phyloP scores from a whole-genome alignment of 2,797 vertebrate species.

The Sebastes diaconus region DNA sequence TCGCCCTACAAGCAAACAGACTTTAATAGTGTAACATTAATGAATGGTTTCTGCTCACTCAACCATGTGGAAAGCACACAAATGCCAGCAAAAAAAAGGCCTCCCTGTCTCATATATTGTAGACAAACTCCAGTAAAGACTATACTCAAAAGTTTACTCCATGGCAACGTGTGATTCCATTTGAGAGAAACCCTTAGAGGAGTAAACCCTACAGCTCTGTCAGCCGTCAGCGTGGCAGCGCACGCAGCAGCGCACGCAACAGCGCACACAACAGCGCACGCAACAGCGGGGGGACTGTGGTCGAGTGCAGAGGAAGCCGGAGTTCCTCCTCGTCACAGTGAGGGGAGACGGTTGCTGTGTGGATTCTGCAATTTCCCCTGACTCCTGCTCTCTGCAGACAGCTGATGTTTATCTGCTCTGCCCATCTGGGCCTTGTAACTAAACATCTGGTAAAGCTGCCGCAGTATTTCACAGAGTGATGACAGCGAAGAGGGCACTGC shows the following conservation, averaged over 20 bases:
- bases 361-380: constrained; percentile 44
- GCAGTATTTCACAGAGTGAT: constrained; percentile 41
- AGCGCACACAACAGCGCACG: background rate
- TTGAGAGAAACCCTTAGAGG: constrained; percentile 4
- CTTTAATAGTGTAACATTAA: background rate
- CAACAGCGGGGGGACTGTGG: constrained; percentile 37
- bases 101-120: background rate
- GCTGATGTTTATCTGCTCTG: constrained; percentile 75
- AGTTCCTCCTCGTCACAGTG: constrained; percentile 36
- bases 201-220: constrained; percentile 16
- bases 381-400: constrained; percentile 59
- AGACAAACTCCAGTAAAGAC: background rate
- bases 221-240: constrained; percentile 22
- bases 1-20: background rate
- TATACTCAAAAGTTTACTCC: background rate
- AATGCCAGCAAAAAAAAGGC: background rate
- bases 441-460: constrained; percentile 76
- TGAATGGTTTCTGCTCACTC: background rate
- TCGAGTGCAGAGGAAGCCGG: constrained; percentile 42
- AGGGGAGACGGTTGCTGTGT: constrained; percentile 42
- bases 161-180: background rate
- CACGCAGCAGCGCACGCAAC: constrained; percentile 6
- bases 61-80: background rate
- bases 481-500: constrained; percentile 48
- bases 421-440: constrained; percentile 74